These are phyloP conservation scores for Saccopteryx leptura DNA, from an alignment of 2,113 vertebrate genomes.

Conservation along the genomic window DNA sequence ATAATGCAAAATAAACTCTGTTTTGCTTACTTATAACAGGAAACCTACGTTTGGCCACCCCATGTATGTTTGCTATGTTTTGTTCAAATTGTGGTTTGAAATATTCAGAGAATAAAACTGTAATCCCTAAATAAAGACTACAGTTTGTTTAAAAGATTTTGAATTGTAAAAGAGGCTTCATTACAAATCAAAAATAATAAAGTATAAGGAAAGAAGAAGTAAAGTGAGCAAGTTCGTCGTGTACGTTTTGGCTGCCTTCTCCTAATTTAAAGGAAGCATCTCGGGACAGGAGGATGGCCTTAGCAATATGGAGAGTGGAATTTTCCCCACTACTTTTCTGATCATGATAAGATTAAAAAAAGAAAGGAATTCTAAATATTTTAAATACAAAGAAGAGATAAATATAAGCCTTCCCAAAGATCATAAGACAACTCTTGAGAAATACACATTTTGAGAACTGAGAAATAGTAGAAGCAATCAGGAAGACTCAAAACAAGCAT, in stretches of 20 bases:
- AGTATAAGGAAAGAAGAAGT: background rate
- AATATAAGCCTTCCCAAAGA: slow-evolving; percentile 25
- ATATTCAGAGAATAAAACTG: slow-evolving; percentile 1
- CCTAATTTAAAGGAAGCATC: background rate
- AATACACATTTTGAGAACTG: slow-evolving; percentile 40
- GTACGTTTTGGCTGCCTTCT: background rate
- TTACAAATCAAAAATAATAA: background rate
- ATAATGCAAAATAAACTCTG: background rate
- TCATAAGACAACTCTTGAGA: slow-evolving; percentile 4
- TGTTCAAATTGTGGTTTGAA: slow-evolving; percentile 34
- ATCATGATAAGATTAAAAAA: background rate
- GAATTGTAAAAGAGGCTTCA: background rate
- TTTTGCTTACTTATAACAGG: background rate
- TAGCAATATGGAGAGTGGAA: background rate
- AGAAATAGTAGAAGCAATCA: background rate
- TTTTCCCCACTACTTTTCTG: background rate
- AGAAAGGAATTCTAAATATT: background rate
- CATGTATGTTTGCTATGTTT: background rate
- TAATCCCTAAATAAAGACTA: background rate
- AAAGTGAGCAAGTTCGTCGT: background rate
- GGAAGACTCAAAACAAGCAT: background rate
- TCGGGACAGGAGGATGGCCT: background rate
- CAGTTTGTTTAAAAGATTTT: background rate
- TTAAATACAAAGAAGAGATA: background rate
- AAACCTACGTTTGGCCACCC: background rate